phyloP scores from a whole-genome alignment of 2,888 invertebrate species.

The Xanthorhoe spadicearia region DNA sequence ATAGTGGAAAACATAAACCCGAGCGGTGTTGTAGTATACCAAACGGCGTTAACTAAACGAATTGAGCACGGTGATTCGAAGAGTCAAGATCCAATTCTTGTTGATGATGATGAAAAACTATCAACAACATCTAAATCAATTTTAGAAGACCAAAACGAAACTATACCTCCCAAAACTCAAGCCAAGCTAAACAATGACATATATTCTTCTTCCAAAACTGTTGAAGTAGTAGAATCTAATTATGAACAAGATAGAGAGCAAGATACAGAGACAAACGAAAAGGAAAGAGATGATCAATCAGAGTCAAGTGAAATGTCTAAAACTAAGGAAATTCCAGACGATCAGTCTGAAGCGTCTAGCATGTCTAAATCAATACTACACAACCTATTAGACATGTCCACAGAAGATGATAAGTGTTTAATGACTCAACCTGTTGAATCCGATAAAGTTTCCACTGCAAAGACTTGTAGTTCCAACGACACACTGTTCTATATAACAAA shows the following conservation, averaged over 20 bases:
- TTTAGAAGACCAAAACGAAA: background rate
- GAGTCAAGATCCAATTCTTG: slow-evolving; percentile 7
- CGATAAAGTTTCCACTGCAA: background rate
- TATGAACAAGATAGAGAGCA: background rate
- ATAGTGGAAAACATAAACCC: background rate
- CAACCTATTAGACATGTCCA: slow-evolving; percentile 64
- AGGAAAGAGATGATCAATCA: background rate
- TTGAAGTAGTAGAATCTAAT: slow-evolving; percentile 3
- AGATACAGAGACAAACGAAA: background rate
- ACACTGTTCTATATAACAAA: slow-evolving; percentile 57
- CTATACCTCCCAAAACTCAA: slow-evolving; percentile 4
- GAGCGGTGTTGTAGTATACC: slow-evolving; percentile 46
- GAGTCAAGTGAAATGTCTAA: slow-evolving; percentile 2
- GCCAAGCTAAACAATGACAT: slow-evolving; percentile 4
- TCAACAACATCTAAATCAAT: slow-evolving; percentile 17
- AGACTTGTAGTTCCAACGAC: slow-evolving; percentile 44
- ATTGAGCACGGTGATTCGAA: slow-evolving; percentile 29
- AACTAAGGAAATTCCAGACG: background rate
- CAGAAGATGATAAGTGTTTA: slow-evolving; percentile 23
- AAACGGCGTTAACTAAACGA: slow-evolving; percentile 30
- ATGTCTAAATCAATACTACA: slow-evolving; percentile 50
- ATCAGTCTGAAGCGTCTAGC: slow-evolving; percentile 10
- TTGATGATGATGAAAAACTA: slow-evolving; percentile 11
- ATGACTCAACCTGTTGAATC: slow-evolving; percentile 3
- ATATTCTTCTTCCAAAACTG: slow-evolving; percentile 8